Evolutionary conservation across 2,888 invertebrate species (phyloP).

Genomic region (Agriopis marginaria): DNA sequence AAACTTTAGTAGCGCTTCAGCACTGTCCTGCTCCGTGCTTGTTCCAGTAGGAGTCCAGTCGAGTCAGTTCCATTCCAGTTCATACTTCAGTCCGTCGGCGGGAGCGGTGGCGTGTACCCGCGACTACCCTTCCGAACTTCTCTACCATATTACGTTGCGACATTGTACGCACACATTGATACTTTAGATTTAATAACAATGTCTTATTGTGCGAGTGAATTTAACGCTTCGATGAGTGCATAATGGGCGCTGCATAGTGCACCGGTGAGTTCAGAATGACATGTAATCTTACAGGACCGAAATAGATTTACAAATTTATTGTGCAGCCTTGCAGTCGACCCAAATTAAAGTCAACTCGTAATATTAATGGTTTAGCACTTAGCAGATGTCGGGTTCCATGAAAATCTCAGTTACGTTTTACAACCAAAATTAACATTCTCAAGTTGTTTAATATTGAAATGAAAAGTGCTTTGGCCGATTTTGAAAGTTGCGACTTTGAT

Average conservation of each 20-base stretch:
- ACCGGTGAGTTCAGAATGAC: conserved; percentile 61
- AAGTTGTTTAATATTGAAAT: conserved; percentile 29
- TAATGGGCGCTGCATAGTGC: conserved; percentile 43
- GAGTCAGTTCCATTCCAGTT: conserved; percentile 1
- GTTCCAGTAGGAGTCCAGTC: conserved; percentile 25
- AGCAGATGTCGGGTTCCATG: conserved; percentile 16
- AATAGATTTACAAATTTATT: conserved; percentile 42
- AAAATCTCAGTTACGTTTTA: conserved; percentile 22
- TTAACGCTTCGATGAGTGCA: conserved; percentile 48
- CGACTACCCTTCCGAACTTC: conserved; percentile 23
- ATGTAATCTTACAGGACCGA: conserved; percentile 39
- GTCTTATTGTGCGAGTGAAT: conserved; percentile 38
- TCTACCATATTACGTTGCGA: conserved; percentile 23
- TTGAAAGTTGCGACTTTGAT: conserved; percentile 28
- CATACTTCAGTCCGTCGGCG: conserved; percentile 33
- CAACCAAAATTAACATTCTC: conserved; percentile 16
- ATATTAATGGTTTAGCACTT: conserved; percentile 25
- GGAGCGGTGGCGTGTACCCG: conserved; percentile 41
- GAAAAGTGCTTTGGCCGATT: conserved; percentile 22
- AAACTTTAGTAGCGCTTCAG: conserved; percentile 6
- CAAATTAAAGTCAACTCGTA: conserved; percentile 18
- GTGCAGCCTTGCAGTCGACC: conserved; percentile 29
- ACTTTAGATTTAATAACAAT: conserved; percentile 14
- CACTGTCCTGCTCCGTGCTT: not conserved
- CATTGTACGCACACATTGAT: conserved; percentile 20